Evolutionary conservation across 2,888 invertebrate genomes (phyloP).

Genomic region (Scelioninae gen. 2): DNA sequence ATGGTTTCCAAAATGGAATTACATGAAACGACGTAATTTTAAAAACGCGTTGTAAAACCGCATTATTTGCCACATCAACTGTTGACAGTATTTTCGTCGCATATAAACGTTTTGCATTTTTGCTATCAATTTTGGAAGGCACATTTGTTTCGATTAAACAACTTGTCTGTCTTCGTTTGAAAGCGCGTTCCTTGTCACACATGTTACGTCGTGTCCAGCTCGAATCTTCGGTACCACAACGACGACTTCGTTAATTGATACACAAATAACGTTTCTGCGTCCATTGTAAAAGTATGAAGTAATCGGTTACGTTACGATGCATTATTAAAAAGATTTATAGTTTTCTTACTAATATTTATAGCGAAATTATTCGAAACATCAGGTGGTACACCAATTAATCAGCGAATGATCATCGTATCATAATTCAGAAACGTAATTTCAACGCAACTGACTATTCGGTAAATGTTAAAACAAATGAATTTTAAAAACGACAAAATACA

Average conservation of each 20-base stretch:
- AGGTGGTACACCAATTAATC: constrained; percentile 44
- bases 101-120: too few relatives aligned
- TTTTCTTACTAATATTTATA: constrained; percentile 52
- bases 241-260: constrained; percentile 34
- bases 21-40: too few relatives aligned
- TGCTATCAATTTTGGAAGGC: too few relatives aligned
- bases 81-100: too few relatives aligned
- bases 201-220: background rate
- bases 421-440: background rate
- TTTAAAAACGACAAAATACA: too few relatives aligned
- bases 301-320: constrained; percentile 35
- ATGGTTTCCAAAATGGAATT: too few relatives aligned
- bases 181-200: too few relatives aligned
- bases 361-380: constrained; percentile 31
- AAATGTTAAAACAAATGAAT: too few relatives aligned
- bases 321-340: constrained; percentile 52
- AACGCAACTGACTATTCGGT: background rate
- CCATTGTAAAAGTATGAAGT: constrained; percentile 31
- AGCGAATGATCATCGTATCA: constrained; percentile 13
- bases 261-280: constrained; percentile 17
- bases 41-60: too few relatives aligned
- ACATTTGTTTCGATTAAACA: too few relatives aligned
- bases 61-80: too few relatives aligned
- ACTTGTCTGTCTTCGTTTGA: too few relatives aligned
- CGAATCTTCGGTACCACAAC: constrained; percentile 27